Percentiles rank a stretch among this genome's conserved stretches.
Evolutionary conservation across 1,140 invertebrate species (phyloP).

Genomic region (Apis dorsata): DNA sequence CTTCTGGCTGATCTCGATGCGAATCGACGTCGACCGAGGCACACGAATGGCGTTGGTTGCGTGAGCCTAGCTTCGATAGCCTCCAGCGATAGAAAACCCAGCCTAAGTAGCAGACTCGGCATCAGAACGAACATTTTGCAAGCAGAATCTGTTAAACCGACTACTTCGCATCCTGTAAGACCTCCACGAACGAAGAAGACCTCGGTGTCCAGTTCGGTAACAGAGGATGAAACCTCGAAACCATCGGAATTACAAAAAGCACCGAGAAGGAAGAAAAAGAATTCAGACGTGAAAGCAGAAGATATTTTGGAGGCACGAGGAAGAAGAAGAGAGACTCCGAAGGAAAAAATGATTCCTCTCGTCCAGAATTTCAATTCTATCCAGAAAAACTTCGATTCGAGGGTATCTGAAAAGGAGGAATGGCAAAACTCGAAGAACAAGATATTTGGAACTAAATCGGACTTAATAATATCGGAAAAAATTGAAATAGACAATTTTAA

Average conservation of each 20-base stretch:
- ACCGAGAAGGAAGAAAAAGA: constrained; percentile 69
- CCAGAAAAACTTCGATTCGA: constrained; percentile 30
- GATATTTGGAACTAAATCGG: constrained; percentile 48
- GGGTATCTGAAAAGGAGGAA: constrained; percentile 52
- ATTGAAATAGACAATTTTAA: constrained; percentile 14
- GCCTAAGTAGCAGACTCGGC: constrained; percentile 70
- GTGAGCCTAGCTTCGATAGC: constrained; percentile 82
- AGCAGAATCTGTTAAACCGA: constrained; percentile 39
- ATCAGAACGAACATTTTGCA: constrained; percentile 35
- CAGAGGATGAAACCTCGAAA: constrained; percentile 63
- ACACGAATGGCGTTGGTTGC: constrained; percentile 87
- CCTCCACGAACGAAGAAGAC: constrained; percentile 77
- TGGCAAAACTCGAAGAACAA: constrained; percentile 70
- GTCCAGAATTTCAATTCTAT: not conserved
- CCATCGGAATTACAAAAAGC: constrained; percentile 58
- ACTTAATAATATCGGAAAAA: not conserved
- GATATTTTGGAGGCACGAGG: constrained; percentile 72
- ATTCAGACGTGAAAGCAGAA: constrained; percentile 72
- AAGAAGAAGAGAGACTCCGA: constrained; percentile 53
- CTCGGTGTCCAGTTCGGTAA: constrained; percentile 66
- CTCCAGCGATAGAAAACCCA: constrained; percentile 78
- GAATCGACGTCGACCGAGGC: constrained; percentile 80
- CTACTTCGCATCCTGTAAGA: constrained; percentile 69
- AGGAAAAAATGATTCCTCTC: constrained; percentile 14
- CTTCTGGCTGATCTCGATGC: constrained; percentile 89